Base-by-base conservation (phyloP, 1,140 invertebrate genomes). In the Drosophila bocki region DNA sequence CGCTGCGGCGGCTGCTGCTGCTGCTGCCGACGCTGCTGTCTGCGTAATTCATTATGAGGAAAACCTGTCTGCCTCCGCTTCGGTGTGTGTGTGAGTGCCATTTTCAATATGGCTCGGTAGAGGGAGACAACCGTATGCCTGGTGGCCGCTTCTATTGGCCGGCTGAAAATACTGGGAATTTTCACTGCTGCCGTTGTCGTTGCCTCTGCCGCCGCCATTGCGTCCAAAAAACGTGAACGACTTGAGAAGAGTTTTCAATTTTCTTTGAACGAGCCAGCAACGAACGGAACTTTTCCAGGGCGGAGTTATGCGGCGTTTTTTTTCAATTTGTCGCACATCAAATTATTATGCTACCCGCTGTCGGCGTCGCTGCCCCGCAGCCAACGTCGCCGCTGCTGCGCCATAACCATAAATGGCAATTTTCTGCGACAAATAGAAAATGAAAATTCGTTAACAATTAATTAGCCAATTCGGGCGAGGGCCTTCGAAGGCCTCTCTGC, bases 271-370 rank as follows among this genome's bases (percentile, higher is more conserved):
- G 44, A 37, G 50, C 50, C 50, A 63, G 60, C 19, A 45, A 17
- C 61, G 50, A 45, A 80, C 37, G 84, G 45, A 45, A 82, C 37
- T 91, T 86, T 81, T 90, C 76, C 86, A 86, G 91, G 91, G 91
- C 91, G 91, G 91, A 92, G 91, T 91, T 91, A 86, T 91, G 85
- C 82, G 76, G 75, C 80, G 85, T 91, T 91, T 91, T 56, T 56
- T 91, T 91, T 74, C 90, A 91, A 91, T 91, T 91, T 91, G 70
- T 76, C 57, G 74, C 82, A 81, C 90, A 91, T 91, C 86, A 91
- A 91, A 91, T 90, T 91, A 91, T 91, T 90, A 88, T 91, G 62
- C 75, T 70, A 41, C 45, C 79, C 41, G 22, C 70, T 45, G 68
- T 22, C 67, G 45, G 39, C 54, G 35, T 26, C 35, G 60, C 47